These are phyloP conservation scores for Erpetoichthys calabaricus DNA, from an alignment of 2,797 vertebrate species.

Conservation along the genomic window DNA sequence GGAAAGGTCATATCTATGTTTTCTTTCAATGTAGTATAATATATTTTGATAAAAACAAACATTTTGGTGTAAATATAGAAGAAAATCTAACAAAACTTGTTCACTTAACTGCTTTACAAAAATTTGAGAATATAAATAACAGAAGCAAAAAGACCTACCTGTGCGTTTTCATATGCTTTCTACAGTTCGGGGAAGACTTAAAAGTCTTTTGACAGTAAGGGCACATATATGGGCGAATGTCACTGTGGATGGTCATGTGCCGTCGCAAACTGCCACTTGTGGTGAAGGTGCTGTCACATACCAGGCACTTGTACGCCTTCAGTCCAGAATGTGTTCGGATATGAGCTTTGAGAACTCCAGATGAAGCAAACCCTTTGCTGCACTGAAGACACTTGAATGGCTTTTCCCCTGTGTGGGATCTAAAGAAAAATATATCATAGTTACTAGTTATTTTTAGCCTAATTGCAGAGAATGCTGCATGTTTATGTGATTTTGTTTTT, in stretches of 20 bases:
- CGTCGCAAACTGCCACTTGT: conserved; percentile 88
- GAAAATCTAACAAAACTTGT: too few relatives aligned
- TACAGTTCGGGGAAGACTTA: conserved; percentile 93
- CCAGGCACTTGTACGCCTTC: conserved; percentile 86
- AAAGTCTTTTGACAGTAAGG: conserved; percentile 98
- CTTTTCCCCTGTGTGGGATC: conserved; percentile 92
- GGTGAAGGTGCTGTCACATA: conserved; percentile 90
- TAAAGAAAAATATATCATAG: conserved; percentile 25
- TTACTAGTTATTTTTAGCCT: too few relatives aligned
- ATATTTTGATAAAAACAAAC: too few relatives aligned
- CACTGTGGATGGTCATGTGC: conserved; percentile 93
- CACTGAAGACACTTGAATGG: conserved; percentile 93
- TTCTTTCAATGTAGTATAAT: too few relatives aligned
- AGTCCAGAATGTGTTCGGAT: conserved; percentile 88
- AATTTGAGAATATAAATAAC: background rate
- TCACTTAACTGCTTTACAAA: too few relatives aligned
- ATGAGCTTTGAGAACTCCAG: conserved; percentile 91
- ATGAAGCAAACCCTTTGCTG: conserved; percentile 92
- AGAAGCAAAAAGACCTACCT: conserved; percentile 44
- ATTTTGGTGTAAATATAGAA: background rate
- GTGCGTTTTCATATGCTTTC: conserved; percentile 98
- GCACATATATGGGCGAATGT: conserved; percentile 91
- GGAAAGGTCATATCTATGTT: too few relatives aligned
- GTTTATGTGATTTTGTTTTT: too few relatives aligned
- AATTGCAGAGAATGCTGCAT: too few relatives aligned